Evolutionary conservation across 2,888 invertebrate genomes (phyloP).

Genomic region (Coelopa pilipes): DNA sequence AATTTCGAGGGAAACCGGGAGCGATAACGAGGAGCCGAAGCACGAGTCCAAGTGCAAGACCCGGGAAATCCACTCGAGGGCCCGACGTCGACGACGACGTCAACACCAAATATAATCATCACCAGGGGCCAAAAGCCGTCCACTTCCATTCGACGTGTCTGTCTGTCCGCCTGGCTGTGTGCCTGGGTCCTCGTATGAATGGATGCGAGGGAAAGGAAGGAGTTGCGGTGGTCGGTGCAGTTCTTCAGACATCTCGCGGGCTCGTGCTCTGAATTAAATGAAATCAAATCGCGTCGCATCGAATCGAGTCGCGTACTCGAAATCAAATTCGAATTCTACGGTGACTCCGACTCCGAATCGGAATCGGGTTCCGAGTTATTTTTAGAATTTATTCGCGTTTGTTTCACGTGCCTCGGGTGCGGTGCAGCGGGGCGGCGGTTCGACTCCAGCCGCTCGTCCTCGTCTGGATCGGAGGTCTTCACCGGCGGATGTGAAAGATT

Average conservation of each 20-base stretch:
- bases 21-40: too few relatives aligned
- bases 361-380: conserved; percentile 22
- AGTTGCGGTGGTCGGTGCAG: neutral
- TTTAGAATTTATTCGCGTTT: conserved; percentile 35
- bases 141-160: conserved; percentile 8
- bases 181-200: conserved; percentile 12
- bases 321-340: too few relatives aligned
- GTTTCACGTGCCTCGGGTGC: neutral
- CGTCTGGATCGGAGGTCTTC: too few relatives aligned
- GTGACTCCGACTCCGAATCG: neutral
- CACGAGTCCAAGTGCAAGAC: neutral
- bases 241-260: conserved; percentile 27
- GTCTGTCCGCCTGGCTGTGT: neutral
- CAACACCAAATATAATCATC: conserved; percentile 30
- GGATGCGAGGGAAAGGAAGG: conserved; percentile 3
- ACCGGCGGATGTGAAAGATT: too few relatives aligned
- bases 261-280: conserved; percentile 38
- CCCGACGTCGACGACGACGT: conserved; percentile 21
- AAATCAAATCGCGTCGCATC: conserved; percentile 19
- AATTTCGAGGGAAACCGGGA: too few relatives aligned
- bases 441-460: too few relatives aligned
- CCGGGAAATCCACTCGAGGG: conserved; percentile 27
- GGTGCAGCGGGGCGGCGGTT: too few relatives aligned
- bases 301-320: too few relatives aligned
- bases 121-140: neutral